Percentiles rank a stretch among this genome's conserved stretches.
These are phyloP conservation scores for Nyctibius bracteatus DNA, from an alignment of 2,113 vertebrate genomes.

Conservation along the genomic window DNA sequence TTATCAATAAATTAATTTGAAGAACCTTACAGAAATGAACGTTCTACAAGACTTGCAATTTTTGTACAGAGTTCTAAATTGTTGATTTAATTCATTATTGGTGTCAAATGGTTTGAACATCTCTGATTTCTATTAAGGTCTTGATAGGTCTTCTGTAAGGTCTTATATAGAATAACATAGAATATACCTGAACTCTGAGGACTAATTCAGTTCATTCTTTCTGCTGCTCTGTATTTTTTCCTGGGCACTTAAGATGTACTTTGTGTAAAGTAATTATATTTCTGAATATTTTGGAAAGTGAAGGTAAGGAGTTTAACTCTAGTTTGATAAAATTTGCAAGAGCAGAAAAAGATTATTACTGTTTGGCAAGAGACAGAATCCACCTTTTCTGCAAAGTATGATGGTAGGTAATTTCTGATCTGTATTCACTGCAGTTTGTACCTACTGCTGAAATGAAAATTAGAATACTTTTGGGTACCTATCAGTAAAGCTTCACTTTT, in stretches of 20 bases:
- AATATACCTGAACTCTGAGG: background rate
- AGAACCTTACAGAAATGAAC: background rate
- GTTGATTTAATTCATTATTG: background rate
- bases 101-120: background rate
- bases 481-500: background rate
- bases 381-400: background rate
- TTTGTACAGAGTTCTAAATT: background rate
- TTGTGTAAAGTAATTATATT: background rate
- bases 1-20: background rate
- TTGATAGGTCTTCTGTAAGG: background rate
- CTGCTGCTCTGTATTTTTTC: background rate
- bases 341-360: background rate
- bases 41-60: background rate
- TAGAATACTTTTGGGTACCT: background rate
- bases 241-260: background rate
- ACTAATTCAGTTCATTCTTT: background rate
- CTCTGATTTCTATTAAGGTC: background rate
- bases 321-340: background rate
- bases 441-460: background rate
- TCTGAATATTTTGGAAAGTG: background rate
- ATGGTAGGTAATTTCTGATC: background rate
- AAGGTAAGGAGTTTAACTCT: background rate
- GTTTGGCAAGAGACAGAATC: background rate
- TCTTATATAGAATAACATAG: background rate
- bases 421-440: background rate